phyloP scores from a whole-genome alignment of 2,888 invertebrate genomes.

The Macropis europaea region DNA sequence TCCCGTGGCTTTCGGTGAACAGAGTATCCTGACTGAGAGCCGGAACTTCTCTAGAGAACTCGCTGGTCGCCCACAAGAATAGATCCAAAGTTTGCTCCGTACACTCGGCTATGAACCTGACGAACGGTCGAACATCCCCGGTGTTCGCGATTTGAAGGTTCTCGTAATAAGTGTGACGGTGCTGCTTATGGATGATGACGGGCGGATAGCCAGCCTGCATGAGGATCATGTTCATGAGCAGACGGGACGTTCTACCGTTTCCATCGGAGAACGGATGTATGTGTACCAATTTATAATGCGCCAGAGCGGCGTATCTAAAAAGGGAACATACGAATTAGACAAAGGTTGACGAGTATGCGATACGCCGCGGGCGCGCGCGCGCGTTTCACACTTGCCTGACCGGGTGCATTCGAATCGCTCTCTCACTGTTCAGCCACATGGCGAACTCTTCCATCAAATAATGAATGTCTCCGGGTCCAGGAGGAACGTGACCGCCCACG shows the following conservation, averaged over 20 bases:
- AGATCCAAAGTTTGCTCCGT: conserved; percentile 94
- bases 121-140: conserved; percentile 97
- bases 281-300: conserved; percentile 97
- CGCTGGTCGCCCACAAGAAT: conserved; percentile 91
- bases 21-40: conserved; percentile 81
- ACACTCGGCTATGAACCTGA: conserved; percentile 96
- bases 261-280: conserved; percentile 99
- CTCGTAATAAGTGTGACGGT: conserved; percentile 91
- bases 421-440: conserved; percentile 96
- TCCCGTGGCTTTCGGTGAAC: conserved; percentile 61
- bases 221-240: conserved; percentile 97
- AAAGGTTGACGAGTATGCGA: not conserved
- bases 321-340: not conserved
- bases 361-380: too few species aligned
- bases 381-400: conserved; percentile 83
- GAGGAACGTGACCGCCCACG: conserved; percentile 97
- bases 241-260: conserved; percentile 96
- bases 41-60: conserved; percentile 86
- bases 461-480: conserved; percentile 90
- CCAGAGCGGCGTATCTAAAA: conserved; percentile 93
- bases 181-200: conserved; percentile 94
- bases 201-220: conserved; percentile 98
- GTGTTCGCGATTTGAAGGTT: conserved; percentile 94
- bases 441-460: conserved; percentile 92
- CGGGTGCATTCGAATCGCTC: conserved; percentile 92